A percentile compares a stretch with the other conserved stretches of the same genome.
Conservation (phyloP, 2,888 invertebrate species). For the Orthosia incerta region DNA sequence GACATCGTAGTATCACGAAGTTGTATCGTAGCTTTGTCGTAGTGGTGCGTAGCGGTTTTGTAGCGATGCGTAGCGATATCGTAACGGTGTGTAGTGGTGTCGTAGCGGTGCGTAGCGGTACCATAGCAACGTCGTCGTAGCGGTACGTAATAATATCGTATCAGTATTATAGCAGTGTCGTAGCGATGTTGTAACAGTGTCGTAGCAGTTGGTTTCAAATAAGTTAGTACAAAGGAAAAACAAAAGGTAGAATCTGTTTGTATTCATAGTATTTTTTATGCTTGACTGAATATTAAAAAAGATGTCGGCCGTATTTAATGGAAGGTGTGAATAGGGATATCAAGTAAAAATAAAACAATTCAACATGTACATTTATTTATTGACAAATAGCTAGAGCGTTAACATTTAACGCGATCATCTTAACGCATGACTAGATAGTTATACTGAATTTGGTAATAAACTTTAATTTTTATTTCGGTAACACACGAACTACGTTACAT, state of each 20-base stretch:
- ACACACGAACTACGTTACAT: constrained; percentile 52
- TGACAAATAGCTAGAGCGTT: constrained; percentile 70
- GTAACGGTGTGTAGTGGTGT: background rate
- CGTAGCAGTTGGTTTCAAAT: background rate
- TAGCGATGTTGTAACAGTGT: no score
- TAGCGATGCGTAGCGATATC: background rate
- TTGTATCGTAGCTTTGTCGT: background rate
- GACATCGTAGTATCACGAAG: background rate
- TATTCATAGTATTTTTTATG: background rate
- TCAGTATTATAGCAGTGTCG: background rate
- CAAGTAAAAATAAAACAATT: constrained; percentile 65
- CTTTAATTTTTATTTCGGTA: constrained; percentile 39
- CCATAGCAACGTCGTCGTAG: background rate
- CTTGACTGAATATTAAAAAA: background rate
- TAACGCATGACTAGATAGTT: constrained; percentile 75
- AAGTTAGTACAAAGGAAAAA: background rate
- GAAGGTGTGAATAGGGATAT: background rate
- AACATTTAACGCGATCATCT: constrained; percentile 60
- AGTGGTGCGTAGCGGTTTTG: background rate
- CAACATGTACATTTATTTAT: constrained; percentile 73
- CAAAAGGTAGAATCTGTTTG: background rate
- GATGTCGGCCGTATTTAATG: background rate
- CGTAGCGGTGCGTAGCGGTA: background rate
- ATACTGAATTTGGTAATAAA: constrained; percentile 66
- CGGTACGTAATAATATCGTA: background rate